Base-by-base conservation (phyloP, 2,113 vertebrate genomes). In the Phylloscopus trochilus region DNA sequence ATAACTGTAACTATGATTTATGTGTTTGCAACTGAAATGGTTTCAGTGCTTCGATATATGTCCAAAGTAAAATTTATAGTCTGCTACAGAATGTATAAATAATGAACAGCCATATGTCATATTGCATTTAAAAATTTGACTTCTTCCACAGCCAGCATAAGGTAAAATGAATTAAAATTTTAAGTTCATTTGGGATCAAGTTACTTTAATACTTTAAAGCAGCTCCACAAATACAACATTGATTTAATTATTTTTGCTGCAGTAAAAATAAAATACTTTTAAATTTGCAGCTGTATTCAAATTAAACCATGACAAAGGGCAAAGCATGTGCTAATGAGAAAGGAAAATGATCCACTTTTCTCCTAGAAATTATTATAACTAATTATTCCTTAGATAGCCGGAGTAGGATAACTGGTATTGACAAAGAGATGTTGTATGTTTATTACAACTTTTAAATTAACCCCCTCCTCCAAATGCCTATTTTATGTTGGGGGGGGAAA, bases 11-110 rank as follows among this genome's bases (percentile, higher is more conserved):
- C 96, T 88, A 66, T 98, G 98, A 98, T 98, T 98, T 98, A 98
- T 98, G 97, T 98, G 97, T 98, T 98, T 98, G 97, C 97, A 96
- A 96, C 97, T 89, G 95, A 97, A 98, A 97, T 97, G 96, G 97
- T 97, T 98, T 98, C 95, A 95, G 95, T 94, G 96, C 97, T 97
- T 97, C 96, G 88, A 97, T 98, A 97, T 97, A 97, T 95, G 96
- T 98, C 98, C 97, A 97, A 97, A 98, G 97, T 95, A 98, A 98
- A 98, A 98, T 98, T 98, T 98, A 98, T 98, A 93, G 97, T 97
- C 97, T 97, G 98, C 97, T 97, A 97, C 97, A 95, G 98, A 98
- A 98, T 98, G 97, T 98, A 98, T 98, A 98, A 98, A 98, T 98
- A 98, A 98, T 98, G 97, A 98, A 98, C 97, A 96, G 96, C 97